Evolutionary conservation across 2,888 invertebrate species (phyloP), one percentile per base, ranked within the genome.

Genomic region (Blomia tropicalis): DNA sequence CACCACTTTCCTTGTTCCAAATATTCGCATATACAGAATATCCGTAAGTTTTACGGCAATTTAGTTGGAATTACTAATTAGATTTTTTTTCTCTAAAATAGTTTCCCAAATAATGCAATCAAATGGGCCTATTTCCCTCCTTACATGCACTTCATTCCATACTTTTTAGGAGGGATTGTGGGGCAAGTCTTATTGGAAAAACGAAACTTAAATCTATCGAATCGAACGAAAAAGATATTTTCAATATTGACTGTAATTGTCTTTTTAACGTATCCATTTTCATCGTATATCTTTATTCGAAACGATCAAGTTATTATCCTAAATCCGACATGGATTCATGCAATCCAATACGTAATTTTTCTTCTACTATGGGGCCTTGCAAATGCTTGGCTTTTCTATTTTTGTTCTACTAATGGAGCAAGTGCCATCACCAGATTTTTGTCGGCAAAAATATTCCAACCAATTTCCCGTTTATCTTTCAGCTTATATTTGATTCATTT

Each of bases 391-490:
- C 44, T 60, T 32, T 25, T 60, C 19, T 60, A 60, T 51, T 30
- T 47, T 23, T 60, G 60, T 36, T 47, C 60, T 4, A 54, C 47
- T 7, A 43, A 54, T 23, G 30, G 7, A 54, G 51, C 32, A 1
- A 17, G 3, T 2, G 2, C 41, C 23, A 22, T 60, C 1, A 30
- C 60, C 1, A 31, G 53, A 32, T 2, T 60, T 27, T 43, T 60
- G 19, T 60, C 53, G 7, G 60, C 60, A 25, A 51, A 60, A 23
- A 11, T 60, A 30, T 54, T 61, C 4, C 61, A 61, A 17, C 61
- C 61, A 1, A 22, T 61, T 22, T 53, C 53, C 17, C 53, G 56
- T n/a, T 17, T 61, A 1, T 61, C 61, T 22, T 61, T 61, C 17
- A 31, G 54, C 19, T 29, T 51, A 2, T 61, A 54, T 56, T 56